Evolutionary conservation across 2,888 invertebrate genomes (phyloP).

Genomic region (Laothoe populi): DNA sequence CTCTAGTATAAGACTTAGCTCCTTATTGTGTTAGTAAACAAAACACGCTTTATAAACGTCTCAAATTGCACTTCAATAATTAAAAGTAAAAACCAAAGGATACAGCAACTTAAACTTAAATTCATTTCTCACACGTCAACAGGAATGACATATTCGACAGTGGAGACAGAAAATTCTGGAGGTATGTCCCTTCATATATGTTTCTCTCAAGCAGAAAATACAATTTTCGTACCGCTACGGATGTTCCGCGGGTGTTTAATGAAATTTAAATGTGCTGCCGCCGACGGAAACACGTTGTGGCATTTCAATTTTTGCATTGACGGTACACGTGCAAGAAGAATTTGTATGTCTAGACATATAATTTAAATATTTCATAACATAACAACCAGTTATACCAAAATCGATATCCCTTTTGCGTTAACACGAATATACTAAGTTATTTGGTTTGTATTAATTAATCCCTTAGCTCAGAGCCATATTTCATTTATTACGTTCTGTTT

Average conservation of each 20-base stretch:
- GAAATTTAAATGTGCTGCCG: slow-evolving; percentile 62
- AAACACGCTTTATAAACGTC: no score
- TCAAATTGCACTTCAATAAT: background rate
- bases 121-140: slow-evolving; percentile 13
- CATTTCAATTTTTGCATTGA: slow-evolving; percentile 54
- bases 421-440: background rate
- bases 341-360: slow-evolving; percentile 17
- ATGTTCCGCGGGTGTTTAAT: slow-evolving; percentile 54
- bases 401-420: background rate
- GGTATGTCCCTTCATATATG: slow-evolving; percentile 51
- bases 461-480: background rate
- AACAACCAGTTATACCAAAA: background rate
- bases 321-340: slow-evolving; percentile 9
- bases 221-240: slow-evolving; percentile 55
- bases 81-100: background rate
- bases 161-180: slow-evolving; percentile 39
- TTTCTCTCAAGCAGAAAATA: slow-evolving; percentile 59
- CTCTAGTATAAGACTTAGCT: no score
- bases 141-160: slow-evolving; percentile 43
- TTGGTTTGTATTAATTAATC: slow-evolving; percentile 12
- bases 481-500: background rate
- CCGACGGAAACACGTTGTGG: slow-evolving; percentile 52
- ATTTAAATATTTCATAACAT: slow-evolving; percentile 7
- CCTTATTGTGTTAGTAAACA: no score
- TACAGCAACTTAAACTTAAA: slow-evolving; percentile 7